A percentile compares a stretch with the other conserved stretches of the same genome.
These are phyloP conservation scores for Cyprinella venusta DNA, from an alignment of 2,797 vertebrate species.

Conservation along the genomic window DNA sequence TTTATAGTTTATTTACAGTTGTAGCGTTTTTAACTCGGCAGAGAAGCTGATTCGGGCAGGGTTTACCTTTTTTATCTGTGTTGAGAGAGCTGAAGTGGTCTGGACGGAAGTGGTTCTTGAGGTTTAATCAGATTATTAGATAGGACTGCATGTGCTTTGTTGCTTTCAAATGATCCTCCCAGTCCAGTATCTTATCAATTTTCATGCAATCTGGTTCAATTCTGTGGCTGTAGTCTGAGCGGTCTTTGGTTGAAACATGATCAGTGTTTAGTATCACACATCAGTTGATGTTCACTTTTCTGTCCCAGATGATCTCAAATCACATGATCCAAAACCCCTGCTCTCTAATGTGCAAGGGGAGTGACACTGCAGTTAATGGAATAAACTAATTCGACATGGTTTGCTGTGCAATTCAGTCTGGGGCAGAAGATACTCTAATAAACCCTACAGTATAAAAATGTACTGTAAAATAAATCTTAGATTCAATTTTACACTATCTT, in stretches of 20 bases:
- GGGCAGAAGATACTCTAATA: conserved; percentile 14
- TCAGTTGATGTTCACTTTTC: background rate
- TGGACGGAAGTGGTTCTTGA: conserved; percentile 29
- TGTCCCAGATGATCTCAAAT: background rate
- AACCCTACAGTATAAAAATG: background rate
- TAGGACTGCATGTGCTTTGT: conserved; percentile 31
- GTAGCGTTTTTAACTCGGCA: background rate
- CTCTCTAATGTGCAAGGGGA: background rate
- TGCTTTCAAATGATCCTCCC: background rate
- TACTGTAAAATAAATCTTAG: background rate
- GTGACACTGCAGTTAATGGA: conserved; percentile 18
- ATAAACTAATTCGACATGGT: conserved; percentile 39
- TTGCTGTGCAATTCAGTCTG: conserved; percentile 36
- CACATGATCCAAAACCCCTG: conserved; percentile 21
- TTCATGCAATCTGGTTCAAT: conserved; percentile 5
- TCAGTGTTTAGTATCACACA: background rate
- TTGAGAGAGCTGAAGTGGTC: conserved; percentile 12
- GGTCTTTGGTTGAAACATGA: conserved; percentile 5
- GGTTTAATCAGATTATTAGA: conserved; percentile 55
- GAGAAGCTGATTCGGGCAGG: background rate
- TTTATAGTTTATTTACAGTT: no score
- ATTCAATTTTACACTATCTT: background rate
- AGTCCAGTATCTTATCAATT: background rate
- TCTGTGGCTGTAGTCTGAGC: background rate
- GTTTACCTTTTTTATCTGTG: background rate